Evolutionary conservation across 1,140 invertebrate genomes (phyloP), one percentile per base, ranked within the genome.

Genomic region (Dysdera silvatica): DNA sequence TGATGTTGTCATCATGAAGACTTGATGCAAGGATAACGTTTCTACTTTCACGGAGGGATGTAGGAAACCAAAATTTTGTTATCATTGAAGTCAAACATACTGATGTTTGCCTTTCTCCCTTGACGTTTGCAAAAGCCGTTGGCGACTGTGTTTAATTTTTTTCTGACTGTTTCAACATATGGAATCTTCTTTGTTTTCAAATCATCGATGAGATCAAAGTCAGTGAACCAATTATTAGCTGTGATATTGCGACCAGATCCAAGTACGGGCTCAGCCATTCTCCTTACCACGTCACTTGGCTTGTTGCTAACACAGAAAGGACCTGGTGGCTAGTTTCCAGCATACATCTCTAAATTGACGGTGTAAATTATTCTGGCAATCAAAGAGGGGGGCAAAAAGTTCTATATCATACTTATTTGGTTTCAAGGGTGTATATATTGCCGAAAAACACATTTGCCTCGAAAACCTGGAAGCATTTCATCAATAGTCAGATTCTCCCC

Each of bases 391-490:
- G 18, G 58, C 55, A 33, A 58, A 73, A 32, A 73, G 55, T 68
- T 78, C 79, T 28, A 79, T 70, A 67, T 75, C 72, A 74, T 77
- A 80, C 65, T 77, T 79, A 41, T 69, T 71, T 2, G 78, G 77
- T 72, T 80, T 80, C 37, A 70, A 71, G 40, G 77, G 72, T 43
- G n/a, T 16, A 82, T 78, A 28, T 77, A 75, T 63, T 78, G 77
- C 48, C 77, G 70, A 70, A 81, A 81, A 40, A 73, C 72, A 68
- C 78, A 80, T 31, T 76, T 73, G 5, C 79, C 79, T 45, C 74
- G 67, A 51, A 80, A 76, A 28, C 72, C 73, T 40, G 76, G 65
- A 57, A 81, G 70, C 58, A 75, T 75, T 70, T 82, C 79, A 72
- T 81, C 80, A 23, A 64, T 49, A 33, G 54, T 64, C 10, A 58